Percentiles rank a stretch among this genome's conserved stretches.
phyloP scores from a whole-genome alignment of 2,888 invertebrate genomes.

The Dicranocentrus wangi region DNA sequence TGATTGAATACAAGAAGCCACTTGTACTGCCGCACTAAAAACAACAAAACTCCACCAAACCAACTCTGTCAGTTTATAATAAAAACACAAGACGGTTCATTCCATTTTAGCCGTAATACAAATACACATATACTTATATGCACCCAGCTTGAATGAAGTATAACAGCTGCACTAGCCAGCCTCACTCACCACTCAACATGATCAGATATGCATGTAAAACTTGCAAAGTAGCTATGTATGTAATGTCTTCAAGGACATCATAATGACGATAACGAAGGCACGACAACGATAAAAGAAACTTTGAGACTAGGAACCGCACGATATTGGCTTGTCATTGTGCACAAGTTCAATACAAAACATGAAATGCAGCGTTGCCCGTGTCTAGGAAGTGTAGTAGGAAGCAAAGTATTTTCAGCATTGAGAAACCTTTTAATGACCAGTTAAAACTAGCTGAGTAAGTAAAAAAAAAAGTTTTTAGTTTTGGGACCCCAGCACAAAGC shows the following conservation, averaged over 20 bases:
- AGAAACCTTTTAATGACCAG: slow-evolving; percentile 38
- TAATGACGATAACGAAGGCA: neutral
- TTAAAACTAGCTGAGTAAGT: slow-evolving; percentile 31
- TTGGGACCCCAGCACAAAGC: neutral
- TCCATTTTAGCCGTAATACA: no score
- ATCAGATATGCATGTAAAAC: neutral
- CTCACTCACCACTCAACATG: neutral
- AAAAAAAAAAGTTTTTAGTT: neutral
- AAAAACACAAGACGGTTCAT: neutral
- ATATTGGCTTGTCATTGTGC: neutral
- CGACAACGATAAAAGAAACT: neutral
- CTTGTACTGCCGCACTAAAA: neutral
- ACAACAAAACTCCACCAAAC: neutral
- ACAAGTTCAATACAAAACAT: neutral
- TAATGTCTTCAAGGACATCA: slow-evolving; percentile 4
- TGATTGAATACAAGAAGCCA: neutral
- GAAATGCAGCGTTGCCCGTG: neutral
- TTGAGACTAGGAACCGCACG: neutral
- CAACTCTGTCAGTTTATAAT: neutral
- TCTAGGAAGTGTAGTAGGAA: slow-evolving; percentile 25
- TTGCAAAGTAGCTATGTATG: neutral
- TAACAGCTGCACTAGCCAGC: neutral
- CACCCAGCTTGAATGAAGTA: no score
- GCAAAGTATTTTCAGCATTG: slow-evolving; percentile 19
- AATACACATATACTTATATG: no score